Evolutionary conservation across 2,113 vertebrate species (phyloP), one percentile per base, ranked within the genome.

Genomic region (Lepidothrix coronata): DNA sequence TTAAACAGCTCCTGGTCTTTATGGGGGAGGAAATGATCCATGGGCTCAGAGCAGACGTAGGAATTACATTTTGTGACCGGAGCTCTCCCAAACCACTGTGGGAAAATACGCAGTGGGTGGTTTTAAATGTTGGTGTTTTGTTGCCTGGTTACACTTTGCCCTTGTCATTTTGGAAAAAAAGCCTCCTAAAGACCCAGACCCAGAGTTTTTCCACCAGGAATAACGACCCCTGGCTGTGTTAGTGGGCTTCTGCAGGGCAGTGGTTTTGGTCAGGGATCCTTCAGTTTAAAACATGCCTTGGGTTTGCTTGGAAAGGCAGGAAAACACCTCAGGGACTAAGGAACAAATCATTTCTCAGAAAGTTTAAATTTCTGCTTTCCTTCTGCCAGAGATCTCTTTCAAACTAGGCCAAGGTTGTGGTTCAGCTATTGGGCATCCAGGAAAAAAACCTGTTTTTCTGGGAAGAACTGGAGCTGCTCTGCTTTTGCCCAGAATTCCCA

Each of bases 201-300:
- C 8, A 0, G 5, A 19, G 3, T 21, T 6, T 23, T 66, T 63
- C 25, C 25, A 24, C 8, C 5, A 31, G 39, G n/a, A 3, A 31
- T 12, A 33, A 80, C 1, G 1, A 18, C 49, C 43, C 39, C 27
- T 49, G 43, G 52, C 21, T 70, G 51, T 21, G 7, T 18, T 51
- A 35, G 19, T 5, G 15, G 31, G 46, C 37, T 73, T 46, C 48
- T 61, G 17, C 66, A 57, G 68, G 48, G 24, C 9, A 18, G 35
- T 27, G 27, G 58, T 27, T 57, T 21, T 33, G 30, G 30, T 55
- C 21, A 17, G 55, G 49, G 49, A 51, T 51, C 15, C 49, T 15
- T 51, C 8, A 51, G 28, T 33, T 14, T 22, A 57, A 57, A 57
- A 57, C 5, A 2, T 33, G 55, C 55, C 55, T 33, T 31, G 22